These are phyloP conservation scores for Acipenser transmontanus DNA, from an alignment of 2,797 vertebrate genomes.

Conservation along the genomic window DNA sequence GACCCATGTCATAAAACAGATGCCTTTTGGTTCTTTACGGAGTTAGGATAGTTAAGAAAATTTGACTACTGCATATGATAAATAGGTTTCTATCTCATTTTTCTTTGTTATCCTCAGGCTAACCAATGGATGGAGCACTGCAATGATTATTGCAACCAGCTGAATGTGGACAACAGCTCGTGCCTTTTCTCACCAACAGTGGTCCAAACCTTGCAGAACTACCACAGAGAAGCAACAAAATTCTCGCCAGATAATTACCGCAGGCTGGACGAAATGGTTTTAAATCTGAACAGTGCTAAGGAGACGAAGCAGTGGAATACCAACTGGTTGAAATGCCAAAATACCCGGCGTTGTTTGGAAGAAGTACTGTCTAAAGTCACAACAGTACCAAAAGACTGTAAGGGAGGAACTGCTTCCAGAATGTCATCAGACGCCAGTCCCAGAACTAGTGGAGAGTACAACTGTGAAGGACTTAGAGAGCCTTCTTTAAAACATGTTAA, in stretches of 20 bases:
- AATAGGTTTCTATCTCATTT: not conserved
- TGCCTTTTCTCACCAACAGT: conserved; percentile 34
- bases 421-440: not conserved
- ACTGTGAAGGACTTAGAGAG: not conserved
- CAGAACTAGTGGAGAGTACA: not conserved
- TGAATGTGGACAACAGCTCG: conserved; percentile 36
- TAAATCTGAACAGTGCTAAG: conserved; percentile 48
- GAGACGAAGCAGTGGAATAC: conserved; percentile 60
- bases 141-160: conserved; percentile 52
- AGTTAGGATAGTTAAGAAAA: not conserved
- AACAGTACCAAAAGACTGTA: not conserved
- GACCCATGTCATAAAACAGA: too few species aligned
- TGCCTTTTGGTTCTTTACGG: too few species aligned
- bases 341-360: conserved; percentile 57
- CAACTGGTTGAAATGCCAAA: conserved; percentile 61
- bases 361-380: conserved; percentile 42
- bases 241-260: conserved; percentile 67
- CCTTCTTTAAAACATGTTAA: not conserved
- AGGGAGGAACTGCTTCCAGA: not conserved
- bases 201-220: conserved; percentile 52
- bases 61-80: not conserved
- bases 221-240: conserved; percentile 57
- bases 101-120: conserved; percentile 39
- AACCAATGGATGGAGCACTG: conserved; percentile 60
- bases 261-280: conserved; percentile 52